Evolutionary conservation across 2,113 vertebrate genomes (phyloP), one percentile per base, ranked within the genome.

Genomic region (Zapornia atra): DNA sequence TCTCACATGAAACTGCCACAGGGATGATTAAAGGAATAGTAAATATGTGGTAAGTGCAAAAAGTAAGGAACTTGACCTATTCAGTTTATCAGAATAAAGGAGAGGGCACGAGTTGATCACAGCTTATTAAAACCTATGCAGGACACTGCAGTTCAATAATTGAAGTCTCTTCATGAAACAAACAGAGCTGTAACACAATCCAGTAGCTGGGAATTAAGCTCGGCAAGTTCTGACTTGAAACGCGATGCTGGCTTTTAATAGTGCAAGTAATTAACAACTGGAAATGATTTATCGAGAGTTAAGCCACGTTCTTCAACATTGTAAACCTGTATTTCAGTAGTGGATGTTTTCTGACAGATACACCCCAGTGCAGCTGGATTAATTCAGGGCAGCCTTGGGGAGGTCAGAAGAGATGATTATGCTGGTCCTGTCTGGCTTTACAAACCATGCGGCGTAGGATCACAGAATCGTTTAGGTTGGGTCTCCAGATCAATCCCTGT

Each of bases 251-350:
- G 72, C 51, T 94, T 86, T 94, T 86, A 91, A 86, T 28, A 86
- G 51, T 24, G 46, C 51, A 54, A 68, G 83, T 89, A 92, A 95
- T 94, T 82, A 95, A 79, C 86, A 88, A 88, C 83, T 84, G 88
- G 88, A 76, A 90, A 77, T 82, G n/a, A 92, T 92, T 84, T 79
- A 60, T 59, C 1, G 11, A 48, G 86, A 61, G 36, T 5, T 68
- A 44, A 64, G 48, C 29, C 0, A 2, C 4, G 0, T 34, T 68
- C 53, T 28, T 75, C 46, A 36, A 31, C 25, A 2, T 0, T 29
- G 48, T 6, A 82, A 79, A 69, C 9, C 42, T 42, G 51, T n/a
- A 25, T 48, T 75, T 86, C 38, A 53, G 42, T 38, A 59, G 38
- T 9, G 65, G 71, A 10, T 69, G 57, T 82, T 75, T 61, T 75